Base-by-base conservation (phyloP, 1,140 invertebrate genomes). In the Portunus trituberculatus region DNA sequence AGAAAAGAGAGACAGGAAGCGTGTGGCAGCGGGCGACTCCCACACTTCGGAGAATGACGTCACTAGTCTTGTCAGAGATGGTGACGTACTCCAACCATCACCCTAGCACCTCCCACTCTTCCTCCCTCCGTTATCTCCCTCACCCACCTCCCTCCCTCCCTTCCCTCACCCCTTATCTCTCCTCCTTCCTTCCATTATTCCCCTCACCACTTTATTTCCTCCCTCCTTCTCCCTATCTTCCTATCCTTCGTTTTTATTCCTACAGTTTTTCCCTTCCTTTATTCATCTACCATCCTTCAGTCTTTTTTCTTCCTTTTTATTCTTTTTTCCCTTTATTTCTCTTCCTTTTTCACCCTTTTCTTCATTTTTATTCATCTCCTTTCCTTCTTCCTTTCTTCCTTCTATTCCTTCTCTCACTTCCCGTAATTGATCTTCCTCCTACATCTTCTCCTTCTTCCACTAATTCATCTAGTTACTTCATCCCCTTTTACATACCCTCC, bases 101-200 rank as follows among this genome's bases (percentile, higher is more conserved):
- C 12, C 52, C 16, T 76, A 20, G 3, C 4, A 20, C 59, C 20
- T 4, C 67, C 8, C 67, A 12, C n/a, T 25, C 67, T 8, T 20
- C 67, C n/a, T 20, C n/a, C 67, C 67, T n/a, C 67, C 67, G 10
- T n/a, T n/a, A 7, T 76, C 67, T 20, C n/a, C 67, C 67, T 59
- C 8, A 12, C 20, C 52, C 52, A 16, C 52, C 52, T 59, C 52
- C 52, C 52, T 20, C 8, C 52, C 52, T 10, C 8, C 52, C 20
- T 10, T 59, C 12, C 52, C 2, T 93, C 92, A 32, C 29, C 39
- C 92, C 39, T 29, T 84, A 59, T 39, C 92, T 93, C 82, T 93
- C 83, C 84, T 32, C 8, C 32, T 86, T 14, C 46, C 83, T 25
- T 32, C 46, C 48, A 7, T 32, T 87, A 32, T 87, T 39, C 28